These are phyloP conservation scores for Gopherus evgoodei DNA, from an alignment of 2,113 vertebrate species.

Conservation along the genomic window DNA sequence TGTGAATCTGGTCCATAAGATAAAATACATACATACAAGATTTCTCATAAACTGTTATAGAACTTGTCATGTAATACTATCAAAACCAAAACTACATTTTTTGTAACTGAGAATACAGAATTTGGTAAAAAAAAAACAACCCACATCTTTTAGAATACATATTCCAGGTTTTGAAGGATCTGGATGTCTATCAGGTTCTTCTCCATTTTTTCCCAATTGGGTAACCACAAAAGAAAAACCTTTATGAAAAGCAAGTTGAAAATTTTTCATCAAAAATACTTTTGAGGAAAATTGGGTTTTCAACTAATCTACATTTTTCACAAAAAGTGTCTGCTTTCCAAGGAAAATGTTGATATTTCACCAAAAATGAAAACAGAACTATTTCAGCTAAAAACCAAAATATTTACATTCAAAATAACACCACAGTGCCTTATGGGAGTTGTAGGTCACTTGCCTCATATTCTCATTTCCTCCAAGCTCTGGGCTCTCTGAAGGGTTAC, in stretches of 20 bases:
- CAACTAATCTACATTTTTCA: too few relatives aligned
- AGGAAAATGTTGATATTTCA: neutral
- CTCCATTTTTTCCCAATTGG: neutral
- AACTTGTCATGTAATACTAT: neutral
- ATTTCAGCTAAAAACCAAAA: neutral
- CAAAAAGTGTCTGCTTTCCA: neutral
- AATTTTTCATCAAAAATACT: neutral
- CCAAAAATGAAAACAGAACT: neutral
- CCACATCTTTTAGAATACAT: neutral
- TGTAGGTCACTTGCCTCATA: too few relatives aligned
- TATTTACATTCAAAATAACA: too few relatives aligned
- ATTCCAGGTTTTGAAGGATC: neutral
- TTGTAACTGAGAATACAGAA: neutral
- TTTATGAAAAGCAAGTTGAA: neutral
- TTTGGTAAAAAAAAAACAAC: neutral
- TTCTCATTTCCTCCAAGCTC: too few relatives aligned
- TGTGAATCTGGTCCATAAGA: neutral
- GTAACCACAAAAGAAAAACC: neutral
- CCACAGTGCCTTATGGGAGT: too few relatives aligned
- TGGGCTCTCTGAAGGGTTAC: too few relatives aligned
- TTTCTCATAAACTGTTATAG: neutral
- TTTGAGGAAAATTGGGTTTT: neutral
- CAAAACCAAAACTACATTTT: neutral
- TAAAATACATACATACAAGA: fast-evolving
- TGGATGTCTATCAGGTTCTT: neutral